These are phyloP conservation scores for Notoglanidium macrostoma DNA, from an alignment of 2,797 vertebrate species.

Conservation along the genomic window DNA sequence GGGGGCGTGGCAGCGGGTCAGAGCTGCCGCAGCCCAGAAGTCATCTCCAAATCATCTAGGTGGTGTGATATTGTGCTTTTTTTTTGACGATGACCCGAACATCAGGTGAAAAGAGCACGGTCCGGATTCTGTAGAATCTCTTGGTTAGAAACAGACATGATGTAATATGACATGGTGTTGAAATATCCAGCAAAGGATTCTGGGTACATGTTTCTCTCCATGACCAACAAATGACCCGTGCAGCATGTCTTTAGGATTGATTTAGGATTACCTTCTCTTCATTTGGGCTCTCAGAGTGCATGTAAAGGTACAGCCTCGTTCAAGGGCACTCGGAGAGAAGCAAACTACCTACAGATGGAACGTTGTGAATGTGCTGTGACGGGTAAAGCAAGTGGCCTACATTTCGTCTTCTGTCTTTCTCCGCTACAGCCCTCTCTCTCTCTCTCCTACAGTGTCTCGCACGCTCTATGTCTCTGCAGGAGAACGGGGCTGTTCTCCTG, in stretches of 20 bases:
- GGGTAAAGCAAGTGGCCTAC: conserved; percentile 20
- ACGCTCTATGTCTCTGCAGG: not conserved
- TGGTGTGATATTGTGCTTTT: conserved; percentile 26
- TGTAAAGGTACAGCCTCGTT: not conserved
- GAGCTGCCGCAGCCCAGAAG: not conserved
- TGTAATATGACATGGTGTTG: not conserved
- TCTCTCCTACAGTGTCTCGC: not conserved
- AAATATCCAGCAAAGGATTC: not conserved
- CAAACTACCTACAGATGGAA: not conserved
- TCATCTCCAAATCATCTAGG: conserved; percentile 3
- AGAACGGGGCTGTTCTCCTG: conserved; percentile 16
- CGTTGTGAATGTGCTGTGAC: conserved; percentile 9
- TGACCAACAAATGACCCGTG: not conserved
- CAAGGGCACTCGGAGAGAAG: conserved; percentile 3
- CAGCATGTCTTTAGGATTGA: not conserved
- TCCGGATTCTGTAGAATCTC: conserved; percentile 3
- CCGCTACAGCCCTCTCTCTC: not conserved
- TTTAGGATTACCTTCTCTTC: not conserved
- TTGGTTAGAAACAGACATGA: not conserved
- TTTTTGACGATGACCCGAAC: not conserved
- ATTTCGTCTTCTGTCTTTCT: not conserved
- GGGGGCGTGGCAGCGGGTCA: not conserved
- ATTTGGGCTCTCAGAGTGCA: not conserved
- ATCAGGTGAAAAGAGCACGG: not conserved
- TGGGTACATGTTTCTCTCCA: not conserved